A percentile compares a stretch with the other conserved stretches of the same genome.
Conservation (phyloP, 1,140 invertebrate genomes). For the Zaprionus nigranus region DNA sequence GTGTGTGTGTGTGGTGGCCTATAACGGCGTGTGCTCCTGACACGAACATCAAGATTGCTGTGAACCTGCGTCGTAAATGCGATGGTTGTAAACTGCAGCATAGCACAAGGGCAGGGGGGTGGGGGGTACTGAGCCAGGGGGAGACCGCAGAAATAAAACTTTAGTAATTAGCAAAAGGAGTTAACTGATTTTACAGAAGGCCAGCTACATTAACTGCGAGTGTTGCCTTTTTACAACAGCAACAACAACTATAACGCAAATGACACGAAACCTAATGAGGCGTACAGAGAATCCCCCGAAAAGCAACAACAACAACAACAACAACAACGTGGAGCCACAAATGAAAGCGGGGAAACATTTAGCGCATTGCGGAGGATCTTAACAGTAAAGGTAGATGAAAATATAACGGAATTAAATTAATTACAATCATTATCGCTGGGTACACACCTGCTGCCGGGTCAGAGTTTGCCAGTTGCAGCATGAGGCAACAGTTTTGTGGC, state of each 20-base stretch:
- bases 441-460: conserved; percentile 37
- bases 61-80: conserved; percentile 6
- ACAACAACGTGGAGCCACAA: conserved; percentile 47
- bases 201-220: conserved; percentile 58
- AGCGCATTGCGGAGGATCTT: conserved; percentile 74
- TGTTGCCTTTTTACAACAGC: conserved; percentile 44
- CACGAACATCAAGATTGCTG: conserved; percentile 75
- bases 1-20: background rate
- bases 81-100: conserved; percentile 7
- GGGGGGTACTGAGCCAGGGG: background rate
- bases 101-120: background rate
- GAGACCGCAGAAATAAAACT: conserved; percentile 71
- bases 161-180: conserved; percentile 82
- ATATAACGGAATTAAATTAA: conserved; percentile 84
- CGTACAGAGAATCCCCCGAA: conserved; percentile 10
- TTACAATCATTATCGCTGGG: conserved; percentile 78
- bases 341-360: conserved; percentile 64
- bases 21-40: conserved; percentile 43
- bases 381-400: conserved; percentile 67
- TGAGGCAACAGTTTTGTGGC: conserved; percentile 34
- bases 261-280: conserved; percentile 67
- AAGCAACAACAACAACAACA: background rate
- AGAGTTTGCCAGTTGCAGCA: background rate
- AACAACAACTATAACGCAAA: conserved; percentile 32
- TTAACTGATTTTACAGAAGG: conserved; percentile 76